Percentiles rank a stretch among this genome's conserved stretches.
phyloP scores from a whole-genome alignment of 2,113 vertebrate genomes.

The Poeciliopsis occidentalis region DNA sequence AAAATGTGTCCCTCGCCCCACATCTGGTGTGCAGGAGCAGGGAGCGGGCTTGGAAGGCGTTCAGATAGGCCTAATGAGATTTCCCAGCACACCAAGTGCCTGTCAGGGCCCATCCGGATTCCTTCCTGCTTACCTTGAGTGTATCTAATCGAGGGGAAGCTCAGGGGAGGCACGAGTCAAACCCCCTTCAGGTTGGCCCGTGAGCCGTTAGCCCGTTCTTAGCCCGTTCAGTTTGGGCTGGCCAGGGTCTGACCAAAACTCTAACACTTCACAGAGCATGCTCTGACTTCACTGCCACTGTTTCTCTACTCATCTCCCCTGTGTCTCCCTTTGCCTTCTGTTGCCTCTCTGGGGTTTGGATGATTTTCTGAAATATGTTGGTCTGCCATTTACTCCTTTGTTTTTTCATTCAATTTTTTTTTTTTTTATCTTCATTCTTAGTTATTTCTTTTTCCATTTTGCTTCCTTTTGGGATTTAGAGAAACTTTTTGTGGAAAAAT shows the following conservation, averaged over 20 bases:
- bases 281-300: conserved; percentile 39
- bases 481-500: conserved; percentile 56
- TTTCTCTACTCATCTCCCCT: conserved; percentile 35
- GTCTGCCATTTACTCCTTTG: conserved; percentile 27
- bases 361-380: conserved; percentile 23
- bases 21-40: conserved; percentile 80
- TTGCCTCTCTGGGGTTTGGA: conserved; percentile 31
- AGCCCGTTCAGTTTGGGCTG: conserved; percentile 13
- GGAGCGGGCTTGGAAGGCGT: conserved; percentile 76
- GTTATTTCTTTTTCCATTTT: conserved; percentile 17
- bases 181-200: conserved; percentile 64
- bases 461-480: conserved; percentile 52
- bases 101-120: conserved; percentile 80
- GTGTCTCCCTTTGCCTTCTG: conserved; percentile 21
- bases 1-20: conserved; percentile 74
- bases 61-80: conserved; percentile 79
- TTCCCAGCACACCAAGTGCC: conserved; percentile 80
- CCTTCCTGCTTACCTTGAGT: conserved; percentile 82
- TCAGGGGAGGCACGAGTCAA: conserved; percentile 63
- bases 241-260: conserved; percentile 19
- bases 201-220: conserved; percentile 41
- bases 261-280: conserved; percentile 44
- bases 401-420: not conserved
- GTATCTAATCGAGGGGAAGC: conserved; percentile 76
- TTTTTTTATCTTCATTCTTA: conserved; percentile 14